Conservation (phyloP, 2,888 invertebrate genomes). For the Drosophila tripunctata region DNA sequence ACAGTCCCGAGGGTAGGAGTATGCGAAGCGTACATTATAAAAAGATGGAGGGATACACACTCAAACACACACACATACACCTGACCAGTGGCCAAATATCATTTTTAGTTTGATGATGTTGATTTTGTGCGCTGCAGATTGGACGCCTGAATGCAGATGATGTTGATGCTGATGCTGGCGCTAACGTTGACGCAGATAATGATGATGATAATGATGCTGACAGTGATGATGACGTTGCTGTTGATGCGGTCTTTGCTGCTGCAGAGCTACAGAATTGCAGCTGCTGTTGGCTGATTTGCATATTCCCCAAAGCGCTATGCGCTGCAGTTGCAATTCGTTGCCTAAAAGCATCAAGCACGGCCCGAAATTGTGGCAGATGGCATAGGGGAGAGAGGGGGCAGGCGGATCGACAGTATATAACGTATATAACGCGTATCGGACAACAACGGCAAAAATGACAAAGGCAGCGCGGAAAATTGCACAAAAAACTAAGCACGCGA, state of each 20-base stretch:
- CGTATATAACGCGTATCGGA: constrained; percentile 44
- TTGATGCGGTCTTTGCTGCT: constrained; percentile 43
- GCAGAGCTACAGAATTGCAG: constrained; percentile 39
- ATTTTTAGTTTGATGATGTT: constrained; percentile 70
- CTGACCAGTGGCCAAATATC: constrained; percentile 38
- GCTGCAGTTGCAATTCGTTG: constrained; percentile 72
- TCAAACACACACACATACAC: constrained; percentile 4
- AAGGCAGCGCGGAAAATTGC: constrained; percentile 78
- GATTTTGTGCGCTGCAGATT: constrained; percentile 45
- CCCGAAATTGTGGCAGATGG: constrained; percentile 9
- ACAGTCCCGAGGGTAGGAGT: neutral
- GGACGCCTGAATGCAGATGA: constrained; percentile 45
- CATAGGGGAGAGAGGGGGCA: neutral
- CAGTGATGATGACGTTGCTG: constrained; percentile 31
- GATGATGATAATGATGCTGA: constrained; percentile 18
- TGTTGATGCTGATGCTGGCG: constrained; percentile 33
- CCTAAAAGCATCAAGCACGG: constrained; percentile 67
- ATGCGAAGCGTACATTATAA: neutral
- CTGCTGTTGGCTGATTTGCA: constrained; percentile 74
- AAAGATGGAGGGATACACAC: neutral
- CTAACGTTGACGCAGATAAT: no score
- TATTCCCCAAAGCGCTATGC: constrained; percentile 73
- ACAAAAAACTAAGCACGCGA: constrained; percentile 77
- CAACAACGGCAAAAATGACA: constrained; percentile 56
- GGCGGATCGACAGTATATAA: constrained; percentile 39